Evolutionary conservation across 2,113 vertebrate species (phyloP).

Genomic region (Fukomys damarensis): DNA sequence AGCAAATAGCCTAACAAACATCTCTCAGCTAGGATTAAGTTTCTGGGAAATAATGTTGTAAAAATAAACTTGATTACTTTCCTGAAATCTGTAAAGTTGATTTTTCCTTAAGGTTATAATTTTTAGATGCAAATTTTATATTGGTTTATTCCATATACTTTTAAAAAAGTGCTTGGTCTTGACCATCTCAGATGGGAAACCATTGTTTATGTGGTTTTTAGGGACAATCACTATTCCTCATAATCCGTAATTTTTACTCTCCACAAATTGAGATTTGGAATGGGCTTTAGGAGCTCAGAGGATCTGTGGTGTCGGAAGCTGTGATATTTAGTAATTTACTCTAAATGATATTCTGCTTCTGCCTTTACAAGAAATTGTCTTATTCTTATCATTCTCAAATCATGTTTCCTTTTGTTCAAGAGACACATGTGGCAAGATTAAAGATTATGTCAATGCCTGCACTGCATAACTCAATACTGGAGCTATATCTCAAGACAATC

Average conservation of each 20-base stretch:
- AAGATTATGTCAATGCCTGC: not conserved
- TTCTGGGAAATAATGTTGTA: conserved; percentile 54
- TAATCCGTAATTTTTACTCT: not conserved
- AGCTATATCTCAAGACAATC: not conserved
- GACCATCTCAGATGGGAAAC: conserved; percentile 4
- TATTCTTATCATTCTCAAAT: not conserved
- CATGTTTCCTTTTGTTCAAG: not conserved
- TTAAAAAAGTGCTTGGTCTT: conserved; percentile 3
- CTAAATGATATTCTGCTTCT: not conserved
- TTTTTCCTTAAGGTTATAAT: conserved; percentile 51
- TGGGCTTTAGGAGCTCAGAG: not conserved
- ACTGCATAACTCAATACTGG: not conserved
- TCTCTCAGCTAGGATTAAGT: conserved; percentile 44
- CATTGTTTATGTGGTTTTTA: not conserved
- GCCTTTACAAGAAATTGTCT: not conserved
- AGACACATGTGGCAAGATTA: not conserved
- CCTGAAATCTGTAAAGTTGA: conserved; percentile 23
- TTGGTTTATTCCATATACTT: conserved; percentile 46
- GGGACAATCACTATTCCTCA: not conserved
- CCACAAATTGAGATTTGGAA: conserved; percentile 14
- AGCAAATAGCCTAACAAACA: conserved; percentile 34
- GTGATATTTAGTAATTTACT: not conserved
- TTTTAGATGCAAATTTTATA: conserved; percentile 49
- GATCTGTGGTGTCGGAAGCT: not conserved
- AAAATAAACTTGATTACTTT: conserved; percentile 58